Base-by-base conservation (phyloP, 2,888 invertebrate genomes). In the Napeogenes sylphis region DNA sequence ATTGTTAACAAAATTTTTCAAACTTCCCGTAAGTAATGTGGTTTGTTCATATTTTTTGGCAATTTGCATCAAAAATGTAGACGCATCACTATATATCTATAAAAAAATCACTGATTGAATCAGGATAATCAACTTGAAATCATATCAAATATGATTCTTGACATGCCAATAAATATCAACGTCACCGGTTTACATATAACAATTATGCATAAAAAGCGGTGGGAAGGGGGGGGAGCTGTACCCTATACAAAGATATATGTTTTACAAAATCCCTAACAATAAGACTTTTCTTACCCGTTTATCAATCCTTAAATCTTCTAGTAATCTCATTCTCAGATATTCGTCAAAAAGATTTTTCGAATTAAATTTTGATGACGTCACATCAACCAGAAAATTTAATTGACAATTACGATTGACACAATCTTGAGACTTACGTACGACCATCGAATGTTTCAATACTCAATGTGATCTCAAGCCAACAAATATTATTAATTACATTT, bases 1-100 rank as follows among this genome's bases (percentile, higher is more conserved):
- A 42, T 10, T 10, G 8, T 42, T 6, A 42, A 42, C 42, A 42
- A 42, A 42, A 42, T 42, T 12, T 10, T 42, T 10, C 21, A 21
- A 42, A 42, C 10, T 42, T 42, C 42, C 10, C 10, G 42, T 12
- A 35, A 35, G 1, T 8, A 3, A 38, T 42, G 12, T 10, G 12
- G 42, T 10, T 63, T 66, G 64, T 64, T 66, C 64, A 64, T 66
- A 66, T 61, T 66, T 66, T 58, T 66, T 66, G 66, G 66, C 66
- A 66, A 55, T 47, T 30, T 21, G 6, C 58, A 54, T 59, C 32
- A 42, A 45, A 59, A 65, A 53, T 32, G 30, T 21, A 61, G 42
- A 42, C 2, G 42, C n/a, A 59, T 59, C 14, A 38, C 6, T 38
- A 5, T 12, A 10, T 32, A n/a, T 53, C 13, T 8, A 14, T 5